A percentile compares a stretch with the other conserved stretches of the same genome.
Conservation (phyloP, 2,888 invertebrate genomes). For the Tridacna gigas region DNA sequence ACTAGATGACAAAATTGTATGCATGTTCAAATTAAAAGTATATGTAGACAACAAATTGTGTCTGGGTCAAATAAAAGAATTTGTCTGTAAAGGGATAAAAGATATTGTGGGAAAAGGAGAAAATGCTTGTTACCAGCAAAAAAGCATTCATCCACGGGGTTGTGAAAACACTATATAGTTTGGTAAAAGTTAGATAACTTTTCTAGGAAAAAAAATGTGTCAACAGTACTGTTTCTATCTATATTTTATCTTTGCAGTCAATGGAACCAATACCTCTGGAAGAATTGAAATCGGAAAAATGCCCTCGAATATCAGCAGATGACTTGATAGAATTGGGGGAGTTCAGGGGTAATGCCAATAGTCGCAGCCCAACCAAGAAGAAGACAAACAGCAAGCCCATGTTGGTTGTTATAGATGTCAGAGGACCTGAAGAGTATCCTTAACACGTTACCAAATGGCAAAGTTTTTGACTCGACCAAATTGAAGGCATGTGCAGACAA, state of each 20-base stretch:
- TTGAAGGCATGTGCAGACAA: too few species aligned
- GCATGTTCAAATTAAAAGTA: too few species aligned
- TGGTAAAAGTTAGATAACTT: too few species aligned
- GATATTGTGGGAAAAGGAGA: background rate
- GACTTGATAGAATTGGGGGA: constrained; percentile 92
- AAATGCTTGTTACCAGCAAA: background rate
- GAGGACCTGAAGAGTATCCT: constrained; percentile 89
- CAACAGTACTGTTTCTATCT: too few species aligned
- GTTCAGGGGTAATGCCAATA: constrained; percentile 77
- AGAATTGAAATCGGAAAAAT: constrained; percentile 90
- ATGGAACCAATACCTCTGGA: constrained; percentile 89
- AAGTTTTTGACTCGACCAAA: too few species aligned
- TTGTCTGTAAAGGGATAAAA: background rate
- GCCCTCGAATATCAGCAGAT: constrained; percentile 93
- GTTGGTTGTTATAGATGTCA: constrained; percentile 89
- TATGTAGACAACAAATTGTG: too few species aligned
- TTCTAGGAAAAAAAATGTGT: too few species aligned
- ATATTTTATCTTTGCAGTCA: constrained; percentile 86
- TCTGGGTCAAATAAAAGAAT: too few species aligned
- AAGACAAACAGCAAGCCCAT: constrained; percentile 83
- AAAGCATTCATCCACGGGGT: too few species aligned
- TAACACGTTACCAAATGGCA: constrained; percentile 74
- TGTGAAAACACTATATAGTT: too few species aligned
- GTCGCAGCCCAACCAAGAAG: constrained; percentile 81
- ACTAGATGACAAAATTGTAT: too few species aligned